Evolutionary conservation across 2,888 invertebrate species (phyloP).

Genomic region (Zhuqinia jingwanae): DNA sequence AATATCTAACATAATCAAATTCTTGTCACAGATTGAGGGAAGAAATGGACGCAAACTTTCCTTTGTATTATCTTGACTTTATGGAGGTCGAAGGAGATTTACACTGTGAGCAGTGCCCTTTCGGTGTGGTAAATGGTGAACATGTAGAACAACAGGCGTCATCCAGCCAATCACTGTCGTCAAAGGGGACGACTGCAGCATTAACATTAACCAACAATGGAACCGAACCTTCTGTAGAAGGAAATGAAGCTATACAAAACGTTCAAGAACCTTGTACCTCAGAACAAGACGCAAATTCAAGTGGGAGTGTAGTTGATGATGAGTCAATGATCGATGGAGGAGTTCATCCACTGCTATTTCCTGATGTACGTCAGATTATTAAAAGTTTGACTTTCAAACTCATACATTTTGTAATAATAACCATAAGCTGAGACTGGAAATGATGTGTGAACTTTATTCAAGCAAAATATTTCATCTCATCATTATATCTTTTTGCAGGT

Average conservation of each 20-base stretch:
- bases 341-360: slow-evolving; percentile 69
- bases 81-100: slow-evolving; percentile 27
- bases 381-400: too few species aligned
- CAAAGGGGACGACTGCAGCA: too few species aligned
- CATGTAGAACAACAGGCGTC: not conserved
- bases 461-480: slow-evolving; percentile 2
- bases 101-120: slow-evolving; percentile 19
- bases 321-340: slow-evolving; percentile 18
- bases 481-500: too few species aligned
- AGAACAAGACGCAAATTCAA: not conserved
- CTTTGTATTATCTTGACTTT: not conserved
- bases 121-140: slow-evolving; percentile 9
- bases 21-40: not conserved
- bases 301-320: slow-evolving; percentile 19
- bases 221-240: not conserved
- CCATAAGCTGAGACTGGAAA: too few species aligned
- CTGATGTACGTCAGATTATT: slow-evolving; percentile 58
- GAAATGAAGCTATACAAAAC: not conserved
- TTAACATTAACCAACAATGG: not conserved
- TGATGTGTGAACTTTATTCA: too few species aligned
- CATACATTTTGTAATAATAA: too few species aligned
- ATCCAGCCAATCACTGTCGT: not conserved
- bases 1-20: not conserved
- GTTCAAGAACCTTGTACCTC: not conserved
- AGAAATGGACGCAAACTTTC: not conserved